These are phyloP conservation scores for Antedon bifida DNA, from an alignment of 35 echinoderm and acorn worm genomes.

Conservation along the genomic window DNA sequence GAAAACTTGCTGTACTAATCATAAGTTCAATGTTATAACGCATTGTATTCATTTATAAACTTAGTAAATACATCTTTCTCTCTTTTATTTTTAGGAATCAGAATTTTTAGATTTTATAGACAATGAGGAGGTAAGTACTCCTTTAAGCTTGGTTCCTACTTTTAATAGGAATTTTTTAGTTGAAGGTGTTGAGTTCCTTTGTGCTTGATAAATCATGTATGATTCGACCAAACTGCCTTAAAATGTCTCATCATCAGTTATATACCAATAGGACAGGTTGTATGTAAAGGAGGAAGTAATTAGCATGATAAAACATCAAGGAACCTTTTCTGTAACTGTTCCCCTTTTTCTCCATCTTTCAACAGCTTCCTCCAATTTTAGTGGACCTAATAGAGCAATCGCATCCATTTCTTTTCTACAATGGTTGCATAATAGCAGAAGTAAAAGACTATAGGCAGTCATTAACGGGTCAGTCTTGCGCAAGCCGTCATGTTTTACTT, in stretches of 20 bases:
- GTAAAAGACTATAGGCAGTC: constrained; percentile 91
- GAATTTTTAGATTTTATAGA: constrained; percentile 88
- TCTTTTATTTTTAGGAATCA: constrained; percentile 57
- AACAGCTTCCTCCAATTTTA: constrained; percentile 73
- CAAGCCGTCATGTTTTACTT: constrained; percentile 54
- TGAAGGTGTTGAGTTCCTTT: background rate
- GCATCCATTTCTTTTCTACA: constrained; percentile 82
- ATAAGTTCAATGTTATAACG: too few relatives aligned
- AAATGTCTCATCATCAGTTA: too few relatives aligned
- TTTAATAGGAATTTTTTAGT: too few relatives aligned
- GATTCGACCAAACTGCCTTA: too few relatives aligned
- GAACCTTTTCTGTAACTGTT: too few relatives aligned
- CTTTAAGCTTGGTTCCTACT: too few relatives aligned
- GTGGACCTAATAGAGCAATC: constrained; percentile 86
- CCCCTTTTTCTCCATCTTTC: background rate
- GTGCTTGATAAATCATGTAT: background rate
- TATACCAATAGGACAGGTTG: too few relatives aligned
- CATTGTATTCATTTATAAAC: background rate
- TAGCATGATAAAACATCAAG: too few relatives aligned
- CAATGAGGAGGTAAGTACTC: constrained; percentile 71
- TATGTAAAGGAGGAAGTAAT: too few relatives aligned
- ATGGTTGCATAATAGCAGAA: constrained; percentile 79
- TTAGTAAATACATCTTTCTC: background rate
- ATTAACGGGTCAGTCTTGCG: constrained; percentile 48
- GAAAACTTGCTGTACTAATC: too few relatives aligned